Base-by-base conservation (phyloP, 2,888 invertebrate species). In the Lasius fuliginosus region DNA sequence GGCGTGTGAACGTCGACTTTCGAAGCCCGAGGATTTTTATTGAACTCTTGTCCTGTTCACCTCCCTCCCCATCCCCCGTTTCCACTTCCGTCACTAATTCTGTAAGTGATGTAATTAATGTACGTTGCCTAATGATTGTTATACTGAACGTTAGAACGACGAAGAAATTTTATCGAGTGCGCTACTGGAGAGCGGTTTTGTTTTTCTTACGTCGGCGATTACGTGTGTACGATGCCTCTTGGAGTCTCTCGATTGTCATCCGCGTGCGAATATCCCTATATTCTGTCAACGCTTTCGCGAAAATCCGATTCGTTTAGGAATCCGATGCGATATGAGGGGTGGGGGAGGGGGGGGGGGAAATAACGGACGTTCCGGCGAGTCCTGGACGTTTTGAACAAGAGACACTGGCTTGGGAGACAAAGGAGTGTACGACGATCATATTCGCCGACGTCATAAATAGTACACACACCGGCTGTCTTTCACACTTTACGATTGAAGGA, bases 391-490 rank as follows among this genome's bases (percentile, higher is more conserved):
- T 9, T n/a, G 5, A 2, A 42, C 53, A n/a, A n/a, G 60, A 23
- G 53, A n/a, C 18, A 73, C 71, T 68, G 23, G 85, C 86, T 90
- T 84, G 90, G 86, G 87, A 84, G 91, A 85, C 92, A 90, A 89
- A 89, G 71, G 88, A 79, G 30, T 36, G 49, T n/a, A 42, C 40
- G 11, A 23, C 40, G 42, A 36, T 83, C 79, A 77, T 88, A 86
- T 89, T 90, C 87, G 90, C 89, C 89, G 87, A 89, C 86, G 89
- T 90, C 90, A 88, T 90, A 92, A 91, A 91, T 91, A 92, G 89
- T 91, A 91, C 92, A 93, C 90, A 92, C 92, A 93, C 93, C 93
- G 92, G 93, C 92, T 94, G 93, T 94, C 94, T 93, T 93, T 94
- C 93, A 93, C 91, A 93, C 92, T 92, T 90, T 91, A 91, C 91